Evolutionary conservation across 2,113 vertebrate species (phyloP).

Genomic region (Rhabdomys dilectus): DNA sequence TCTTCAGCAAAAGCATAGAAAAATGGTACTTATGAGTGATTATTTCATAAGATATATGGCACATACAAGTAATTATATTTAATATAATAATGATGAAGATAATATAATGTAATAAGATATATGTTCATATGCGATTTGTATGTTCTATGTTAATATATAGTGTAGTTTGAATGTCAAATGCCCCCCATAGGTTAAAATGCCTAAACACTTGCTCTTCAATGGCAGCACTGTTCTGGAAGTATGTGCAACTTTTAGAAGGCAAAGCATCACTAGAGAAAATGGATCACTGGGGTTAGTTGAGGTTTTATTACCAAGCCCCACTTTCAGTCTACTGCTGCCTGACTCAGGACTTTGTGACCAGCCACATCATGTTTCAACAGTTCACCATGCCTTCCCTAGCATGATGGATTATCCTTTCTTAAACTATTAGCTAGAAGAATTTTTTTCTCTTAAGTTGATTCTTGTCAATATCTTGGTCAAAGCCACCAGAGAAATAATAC

Average conservation of each 20-base stretch:
- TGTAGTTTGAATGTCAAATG: neutral
- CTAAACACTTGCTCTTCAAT: neutral
- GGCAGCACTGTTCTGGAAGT: neutral
- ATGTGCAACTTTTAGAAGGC: neutral
- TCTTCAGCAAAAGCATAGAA: neutral
- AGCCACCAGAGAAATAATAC: neutral
- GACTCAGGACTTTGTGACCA: neutral
- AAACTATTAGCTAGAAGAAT: neutral
- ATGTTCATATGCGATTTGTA: neutral
- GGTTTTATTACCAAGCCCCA: neutral
- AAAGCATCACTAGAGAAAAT: neutral
- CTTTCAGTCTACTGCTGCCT: neutral
- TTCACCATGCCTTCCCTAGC: neutral
- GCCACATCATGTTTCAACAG: neutral
- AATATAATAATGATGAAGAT: neutral
- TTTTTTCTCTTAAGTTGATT: neutral
- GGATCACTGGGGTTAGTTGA: neutral
- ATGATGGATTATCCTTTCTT: neutral
- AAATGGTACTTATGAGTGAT: neutral
- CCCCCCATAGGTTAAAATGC: neutral
- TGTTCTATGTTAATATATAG: neutral
- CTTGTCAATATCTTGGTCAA: neutral
- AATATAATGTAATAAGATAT: neutral
- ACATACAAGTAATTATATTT: neutral
- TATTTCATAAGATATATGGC: neutral